Percentiles rank a stretch among this genome's conserved stretches.
phyloP scores from a whole-genome alignment of 2,888 invertebrate genomes.

The Apotomis capreana region DNA sequence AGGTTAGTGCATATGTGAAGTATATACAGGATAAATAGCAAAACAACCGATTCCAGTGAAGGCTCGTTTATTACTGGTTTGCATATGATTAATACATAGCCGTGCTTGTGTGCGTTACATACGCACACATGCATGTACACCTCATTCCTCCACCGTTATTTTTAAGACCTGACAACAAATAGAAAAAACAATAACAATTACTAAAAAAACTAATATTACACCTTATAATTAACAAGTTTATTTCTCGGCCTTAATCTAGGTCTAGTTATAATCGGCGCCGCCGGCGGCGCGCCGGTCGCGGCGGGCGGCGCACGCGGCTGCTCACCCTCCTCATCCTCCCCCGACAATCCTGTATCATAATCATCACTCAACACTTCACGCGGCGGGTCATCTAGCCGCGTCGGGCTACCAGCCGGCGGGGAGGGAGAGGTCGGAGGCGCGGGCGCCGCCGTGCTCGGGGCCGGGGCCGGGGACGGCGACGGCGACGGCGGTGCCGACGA shows the following conservation, averaged over 20 bases:
- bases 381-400: not conserved
- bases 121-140: conserved; percentile 11
- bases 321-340: conserved; percentile 1
- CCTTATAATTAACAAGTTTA: conserved; percentile 1
- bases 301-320: conserved; percentile 8
- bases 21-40: no score
- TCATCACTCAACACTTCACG: conserved; percentile 1
- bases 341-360: conserved; percentile 2
- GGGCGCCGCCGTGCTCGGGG: not conserved
- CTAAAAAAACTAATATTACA: not conserved
- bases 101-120: not conserved
- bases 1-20: no score
- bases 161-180: not conserved
- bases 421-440: not conserved
- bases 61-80: conserved; percentile 11
- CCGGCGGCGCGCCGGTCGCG: not conserved
- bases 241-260: conserved; percentile 3
- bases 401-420: not conserved
- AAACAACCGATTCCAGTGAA: no score
- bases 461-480: not conserved
- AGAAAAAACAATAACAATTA: not conserved
- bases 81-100: no score
- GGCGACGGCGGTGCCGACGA: not conserved
- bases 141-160: conserved; percentile 13
- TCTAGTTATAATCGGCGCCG: not conserved